Base-by-base conservation (phyloP, 2,888 invertebrate genomes). In the Stenolophus ochropezus region DNA sequence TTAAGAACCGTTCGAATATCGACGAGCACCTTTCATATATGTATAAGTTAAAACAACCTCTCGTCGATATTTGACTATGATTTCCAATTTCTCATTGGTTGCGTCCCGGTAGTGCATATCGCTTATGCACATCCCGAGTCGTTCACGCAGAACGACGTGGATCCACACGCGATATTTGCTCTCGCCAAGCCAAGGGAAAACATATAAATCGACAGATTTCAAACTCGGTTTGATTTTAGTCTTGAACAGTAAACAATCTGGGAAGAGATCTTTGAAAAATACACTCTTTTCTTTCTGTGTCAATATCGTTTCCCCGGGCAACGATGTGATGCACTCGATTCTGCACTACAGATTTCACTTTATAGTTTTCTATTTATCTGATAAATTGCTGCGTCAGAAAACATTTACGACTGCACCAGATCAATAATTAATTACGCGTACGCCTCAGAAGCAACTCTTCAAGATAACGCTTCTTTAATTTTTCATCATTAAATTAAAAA, bases 201-300 rank as follows among this genome's bases (percentile, higher is more conserved):
- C 73, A 81, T 81, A 81, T 81, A 81, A 81, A 81, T 81, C 73
- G 80, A 74, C 58, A 81, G 73, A 81, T 81, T 81, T 81, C 73
- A 81, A 81, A 81, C 73, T 74, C 74, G 74, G 80, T 81, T 81
- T 81, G 74, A 74, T 81, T 81, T 81, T 81, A 33, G 74, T 71
- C 71, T 71, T 73, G 56, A 81, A 73, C 58, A 51, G 80, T 81
- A 81, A 81, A 81, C 80, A 81, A 81, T 81, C 80, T 81, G 47
- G 23, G 79, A 74, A 81, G 49, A 81, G 73, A 81, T 81, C 73
- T 74, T 81, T 81, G 80, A 81, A 81, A 80, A 81, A 81, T 81
- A 73, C 20, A 81, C 80, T 73, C 42, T 80, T 73, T 69, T 71
- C 56, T 73, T 73, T 73, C 74, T 58, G 21, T 81, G 74, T 81